These are phyloP conservation scores for Takifugu bimaculatus DNA, from an alignment of 2,113 vertebrate species.

Conservation along the genomic window DNA sequence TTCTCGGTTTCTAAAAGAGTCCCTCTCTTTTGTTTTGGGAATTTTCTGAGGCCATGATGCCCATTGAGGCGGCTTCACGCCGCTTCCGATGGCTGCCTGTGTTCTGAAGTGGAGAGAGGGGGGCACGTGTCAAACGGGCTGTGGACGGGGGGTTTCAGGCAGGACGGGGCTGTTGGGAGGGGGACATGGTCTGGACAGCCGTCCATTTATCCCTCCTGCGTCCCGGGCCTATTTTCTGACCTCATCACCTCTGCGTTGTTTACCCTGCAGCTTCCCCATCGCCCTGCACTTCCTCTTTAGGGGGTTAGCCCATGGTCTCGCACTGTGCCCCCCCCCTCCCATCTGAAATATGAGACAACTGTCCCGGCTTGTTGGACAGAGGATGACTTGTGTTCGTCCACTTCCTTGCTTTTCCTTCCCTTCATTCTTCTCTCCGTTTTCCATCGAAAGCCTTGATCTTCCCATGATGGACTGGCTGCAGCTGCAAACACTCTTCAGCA, in stretches of 20 bases:
- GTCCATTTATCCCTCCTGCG: slow-evolving; percentile 24
- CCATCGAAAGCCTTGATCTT: not conserved
- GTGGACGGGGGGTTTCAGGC: slow-evolving; percentile 6
- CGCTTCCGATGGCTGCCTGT: slow-evolving; percentile 18
- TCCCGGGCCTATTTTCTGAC: not conserved
- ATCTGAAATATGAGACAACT: slow-evolving; percentile 4
- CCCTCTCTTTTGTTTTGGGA: slow-evolving; percentile 50
- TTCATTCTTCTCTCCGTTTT: not conserved
- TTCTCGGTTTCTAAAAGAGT: slow-evolving; percentile 45
- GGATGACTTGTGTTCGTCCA: not conserved
- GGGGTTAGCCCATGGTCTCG: slow-evolving; percentile 7
- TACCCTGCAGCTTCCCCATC: slow-evolving; percentile 22
- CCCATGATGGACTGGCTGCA: too few relatives aligned
- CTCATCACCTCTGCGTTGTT: slow-evolving; percentile 36
- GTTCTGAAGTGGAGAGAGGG: slow-evolving; percentile 6
- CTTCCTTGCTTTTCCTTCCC: not conserved
- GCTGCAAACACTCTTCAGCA: too few relatives aligned
- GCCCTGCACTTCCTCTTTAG: slow-evolving; percentile 23
- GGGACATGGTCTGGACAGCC: slow-evolving; percentile 43
- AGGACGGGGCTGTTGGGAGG: slow-evolving; percentile 8
- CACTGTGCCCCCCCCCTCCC: not conserved
- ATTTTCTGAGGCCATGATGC: slow-evolving; percentile 35
- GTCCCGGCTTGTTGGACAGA: slow-evolving; percentile 2
- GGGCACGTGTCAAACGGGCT: slow-evolving; percentile 1
- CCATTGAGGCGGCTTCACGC: slow-evolving; percentile 23